Base-by-base conservation (phyloP, 2,888 invertebrate species). In the Eurytoma adleriae region DNA sequence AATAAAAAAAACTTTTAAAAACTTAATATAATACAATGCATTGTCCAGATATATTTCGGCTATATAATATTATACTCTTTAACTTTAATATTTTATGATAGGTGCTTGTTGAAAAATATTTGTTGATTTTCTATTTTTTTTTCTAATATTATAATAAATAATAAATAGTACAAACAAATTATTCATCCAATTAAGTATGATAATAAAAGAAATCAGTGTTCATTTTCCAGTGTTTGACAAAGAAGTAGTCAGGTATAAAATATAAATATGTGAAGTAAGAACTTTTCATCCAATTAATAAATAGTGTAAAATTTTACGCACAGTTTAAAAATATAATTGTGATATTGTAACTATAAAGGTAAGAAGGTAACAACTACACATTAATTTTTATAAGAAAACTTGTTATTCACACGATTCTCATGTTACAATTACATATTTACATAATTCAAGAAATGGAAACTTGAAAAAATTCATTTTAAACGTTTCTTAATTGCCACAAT, bases 391-490 rank as follows among this genome's bases (percentile, higher is more conserved):
- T 64, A 78, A 78, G 75, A 76, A 75, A 81, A 81, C 68, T 78
- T 71, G 30, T 81, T 78, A 79, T 81, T 81, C 74, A 78, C 75
- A 75, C 30, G 50, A 57, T 75, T 56, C 74, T 78, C 59, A 75
- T 75, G 27, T 50, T 78, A 75, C 75, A 78, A 81, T 72, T 75
- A 81, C 78, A 75, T 81, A 81, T 81, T 71, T 81, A 81, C 81
- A 81, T 73, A 76, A 72, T 81, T 68, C 66, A 81, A 76, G 67
- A 76, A 71, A 27, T 64, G 59, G 48, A 78, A 48, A 66, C 61
- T 75, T 67, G 56, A 78, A 78, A 76, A 80, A 74, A 27, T 70
- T 75, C 56, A 56, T 78, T 78, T 61, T 66, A 80, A 81, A 81
- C 61, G 74, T 71, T 40, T 50, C 78, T 71, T 72, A 78, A 81